A percentile compares a stretch with the other conserved stretches of the same genome.
phyloP scores from a whole-genome alignment of 2,888 invertebrate species.

The Unio delphinus region DNA sequence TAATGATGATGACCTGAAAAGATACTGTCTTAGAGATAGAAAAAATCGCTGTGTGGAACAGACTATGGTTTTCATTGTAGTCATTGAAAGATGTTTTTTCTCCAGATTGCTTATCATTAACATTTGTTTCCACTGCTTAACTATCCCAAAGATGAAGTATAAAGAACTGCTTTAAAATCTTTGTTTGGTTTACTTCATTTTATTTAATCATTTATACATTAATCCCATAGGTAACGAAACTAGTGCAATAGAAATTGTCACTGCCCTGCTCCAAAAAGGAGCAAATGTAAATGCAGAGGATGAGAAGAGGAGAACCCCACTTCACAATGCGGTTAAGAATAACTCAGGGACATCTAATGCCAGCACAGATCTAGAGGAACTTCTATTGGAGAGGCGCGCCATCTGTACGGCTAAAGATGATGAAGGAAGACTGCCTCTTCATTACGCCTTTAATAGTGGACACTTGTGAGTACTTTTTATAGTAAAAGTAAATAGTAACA shows the following conservation, averaged over 20 bases:
- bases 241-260: constrained; percentile 50
- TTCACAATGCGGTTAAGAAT: constrained; percentile 72
- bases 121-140: too few species aligned
- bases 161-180: neutral
- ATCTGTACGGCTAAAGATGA: constrained; percentile 66
- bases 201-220: neutral
- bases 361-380: constrained; percentile 72
- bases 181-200: neutral
- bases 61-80: too few species aligned
- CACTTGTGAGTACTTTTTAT: too few species aligned
- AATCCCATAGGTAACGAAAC: constrained; percentile 38
- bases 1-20: too few species aligned
- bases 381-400: constrained; percentile 70
- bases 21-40: too few species aligned
- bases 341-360: constrained; percentile 71
- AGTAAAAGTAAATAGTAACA: too few species aligned
- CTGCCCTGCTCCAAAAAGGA: constrained; percentile 60
- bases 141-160: too few species aligned
- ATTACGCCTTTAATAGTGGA: constrained; percentile 71
- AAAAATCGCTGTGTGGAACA: too few species aligned
- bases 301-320: constrained; percentile 66
- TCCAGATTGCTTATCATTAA: too few species aligned
- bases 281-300: constrained; percentile 57
- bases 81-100: too few species aligned
- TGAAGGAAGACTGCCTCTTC: constrained; percentile 71